Evolutionary conservation across 2,797 vertebrate species (phyloP).

Genomic region (Rhinogobio ventralis): DNA sequence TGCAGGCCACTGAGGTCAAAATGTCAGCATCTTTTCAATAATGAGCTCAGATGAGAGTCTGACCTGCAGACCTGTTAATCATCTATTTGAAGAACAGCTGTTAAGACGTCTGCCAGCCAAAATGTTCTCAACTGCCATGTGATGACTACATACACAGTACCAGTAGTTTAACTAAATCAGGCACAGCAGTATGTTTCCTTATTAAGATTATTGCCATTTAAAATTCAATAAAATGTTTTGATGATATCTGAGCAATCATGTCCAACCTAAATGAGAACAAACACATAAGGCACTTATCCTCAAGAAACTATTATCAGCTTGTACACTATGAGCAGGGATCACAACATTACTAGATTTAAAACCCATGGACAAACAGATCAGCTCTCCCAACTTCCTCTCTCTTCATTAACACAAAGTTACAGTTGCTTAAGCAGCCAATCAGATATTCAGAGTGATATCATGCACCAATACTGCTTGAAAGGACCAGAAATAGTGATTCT

Average conservation of each 20-base stretch:
- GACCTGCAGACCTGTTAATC: slow-evolving; percentile 37
- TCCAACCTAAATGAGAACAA: neutral
- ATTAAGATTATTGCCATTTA: neutral
- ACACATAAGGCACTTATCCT: neutral
- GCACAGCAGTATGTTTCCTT: neutral
- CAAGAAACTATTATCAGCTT: neutral
- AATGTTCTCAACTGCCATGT: neutral
- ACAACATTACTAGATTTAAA: neutral
- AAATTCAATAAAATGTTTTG: neutral
- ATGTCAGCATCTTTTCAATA: slow-evolving; percentile 34
- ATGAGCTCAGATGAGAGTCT: slow-evolving; percentile 26
- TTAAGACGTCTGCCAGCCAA: slow-evolving; percentile 7
- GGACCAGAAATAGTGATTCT: neutral
- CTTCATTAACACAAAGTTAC: slow-evolving; percentile 13
- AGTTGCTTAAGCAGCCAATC: slow-evolving; percentile 29
- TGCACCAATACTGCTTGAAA: neutral
- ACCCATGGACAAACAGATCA: neutral
- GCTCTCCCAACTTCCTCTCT: neutral
- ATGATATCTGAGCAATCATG: neutral
- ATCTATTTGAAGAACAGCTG: slow-evolving; percentile 37
- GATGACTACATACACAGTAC: neutral
- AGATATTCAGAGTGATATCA: slow-evolving; percentile 17
- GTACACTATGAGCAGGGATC: neutral
- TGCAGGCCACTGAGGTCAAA: slow-evolving; percentile 13
- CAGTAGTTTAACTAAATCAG: neutral